Evolutionary conservation across 2,797 vertebrate genomes (phyloP).

Genomic region (Schizopygopsis malacanthus): DNA sequence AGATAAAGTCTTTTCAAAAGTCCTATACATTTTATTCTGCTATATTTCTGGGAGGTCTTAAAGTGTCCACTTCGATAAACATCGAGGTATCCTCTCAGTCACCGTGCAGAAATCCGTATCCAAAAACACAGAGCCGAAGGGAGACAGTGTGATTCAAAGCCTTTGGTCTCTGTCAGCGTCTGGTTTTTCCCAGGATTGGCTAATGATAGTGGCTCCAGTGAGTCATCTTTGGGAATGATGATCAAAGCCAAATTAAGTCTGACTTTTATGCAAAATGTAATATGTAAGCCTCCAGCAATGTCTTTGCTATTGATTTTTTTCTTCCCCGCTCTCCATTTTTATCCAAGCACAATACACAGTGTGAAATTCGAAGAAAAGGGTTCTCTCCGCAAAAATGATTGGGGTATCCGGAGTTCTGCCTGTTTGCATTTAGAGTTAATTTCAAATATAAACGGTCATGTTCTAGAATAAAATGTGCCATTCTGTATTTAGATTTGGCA

Average conservation of each 20-base stretch:
- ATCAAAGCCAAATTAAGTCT: conserved; percentile 86
- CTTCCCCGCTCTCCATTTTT: conserved; percentile 68
- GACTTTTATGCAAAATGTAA: conserved; percentile 86
- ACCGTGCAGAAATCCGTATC: conserved; percentile 34
- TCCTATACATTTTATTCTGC: conserved; percentile 38
- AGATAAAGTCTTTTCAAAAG: conserved; percentile 24
- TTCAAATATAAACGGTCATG: conserved; percentile 76
- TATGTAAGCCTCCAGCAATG: conserved; percentile 82
- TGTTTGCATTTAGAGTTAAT: conserved; percentile 79
- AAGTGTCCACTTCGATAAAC: conserved; percentile 42
- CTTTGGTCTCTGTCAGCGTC: conserved; percentile 52
- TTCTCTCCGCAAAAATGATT: conserved; percentile 65
- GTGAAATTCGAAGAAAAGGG: conserved; percentile 76
- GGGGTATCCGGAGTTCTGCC: conserved; percentile 70
- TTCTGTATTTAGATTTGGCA: conserved; percentile 68
- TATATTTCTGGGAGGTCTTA: conserved; percentile 27
- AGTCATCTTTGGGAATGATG: conserved; percentile 81
- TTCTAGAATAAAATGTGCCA: conserved; percentile 67
- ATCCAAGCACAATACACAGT: conserved; percentile 76
- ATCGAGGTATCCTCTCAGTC: conserved; percentile 30
- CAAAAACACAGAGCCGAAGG: conserved; percentile 39
- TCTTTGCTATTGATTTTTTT: conserved; percentile 79
- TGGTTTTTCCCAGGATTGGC: conserved; percentile 68
- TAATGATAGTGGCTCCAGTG: conserved; percentile 80
- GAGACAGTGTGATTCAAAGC: conserved; percentile 38